Evolutionary conservation across 2,888 invertebrate genomes (phyloP).

Genomic region (Agrotis segetum): DNA sequence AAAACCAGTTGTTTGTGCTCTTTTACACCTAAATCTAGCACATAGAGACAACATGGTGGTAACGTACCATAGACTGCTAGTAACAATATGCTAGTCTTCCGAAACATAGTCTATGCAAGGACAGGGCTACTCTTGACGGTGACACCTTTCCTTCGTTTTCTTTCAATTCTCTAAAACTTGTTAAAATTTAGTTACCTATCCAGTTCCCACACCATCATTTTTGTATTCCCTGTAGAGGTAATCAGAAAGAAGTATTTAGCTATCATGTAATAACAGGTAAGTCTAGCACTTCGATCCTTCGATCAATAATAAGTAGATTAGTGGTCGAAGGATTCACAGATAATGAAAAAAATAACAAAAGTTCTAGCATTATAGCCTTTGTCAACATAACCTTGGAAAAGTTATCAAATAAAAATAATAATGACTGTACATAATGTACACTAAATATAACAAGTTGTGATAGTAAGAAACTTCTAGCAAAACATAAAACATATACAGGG

Average conservation of each 20-base stretch:
- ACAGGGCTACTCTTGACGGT: background rate
- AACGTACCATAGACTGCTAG: background rate
- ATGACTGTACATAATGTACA: slow-evolving; percentile 10
- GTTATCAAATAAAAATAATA: slow-evolving; percentile 21
- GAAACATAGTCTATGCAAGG: background rate
- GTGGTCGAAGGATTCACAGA: too few species aligned
- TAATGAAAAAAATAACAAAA: too few species aligned
- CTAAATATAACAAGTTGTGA: slow-evolving; percentile 8
- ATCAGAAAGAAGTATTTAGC: background rate
- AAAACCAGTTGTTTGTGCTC: slow-evolving; percentile 49
- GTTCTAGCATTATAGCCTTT: background rate
- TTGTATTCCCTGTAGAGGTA: background rate
- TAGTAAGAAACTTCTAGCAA: slow-evolving; percentile 11
- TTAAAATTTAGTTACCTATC: background rate
- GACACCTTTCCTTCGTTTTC: background rate
- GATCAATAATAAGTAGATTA: too few species aligned
- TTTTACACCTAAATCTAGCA: slow-evolving; percentile 49
- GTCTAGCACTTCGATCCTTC: too few species aligned
- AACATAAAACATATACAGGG: slow-evolving; percentile 9
- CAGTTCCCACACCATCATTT: background rate
- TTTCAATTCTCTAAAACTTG: background rate
- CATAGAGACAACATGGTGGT: slow-evolving; percentile 20
- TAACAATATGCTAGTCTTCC: background rate
- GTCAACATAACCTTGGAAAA: background rate
- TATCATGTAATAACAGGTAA: background rate